A percentile compares a stretch with the other conserved stretches of the same genome.
These are phyloP conservation scores for Variabilichromis moorii DNA, from an alignment of 2,113 vertebrate species.

Conservation along the genomic window DNA sequence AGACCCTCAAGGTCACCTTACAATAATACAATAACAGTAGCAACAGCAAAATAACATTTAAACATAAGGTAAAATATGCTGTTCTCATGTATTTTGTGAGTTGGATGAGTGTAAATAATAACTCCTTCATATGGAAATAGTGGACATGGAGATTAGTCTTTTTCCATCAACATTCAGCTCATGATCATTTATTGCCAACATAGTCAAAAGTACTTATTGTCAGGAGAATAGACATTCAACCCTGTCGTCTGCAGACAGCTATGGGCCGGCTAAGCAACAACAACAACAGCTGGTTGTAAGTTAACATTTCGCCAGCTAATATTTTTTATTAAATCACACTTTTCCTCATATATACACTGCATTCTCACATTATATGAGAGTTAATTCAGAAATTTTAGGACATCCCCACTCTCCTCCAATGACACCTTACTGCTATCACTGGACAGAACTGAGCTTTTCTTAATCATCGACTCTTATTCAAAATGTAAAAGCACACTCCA, in stretches of 20 bases:
- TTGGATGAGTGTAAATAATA: neutral
- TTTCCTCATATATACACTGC: neutral
- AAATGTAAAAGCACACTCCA: neutral
- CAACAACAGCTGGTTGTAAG: neutral
- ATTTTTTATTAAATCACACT: neutral
- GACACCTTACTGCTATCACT: neutral
- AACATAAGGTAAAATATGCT: neutral
- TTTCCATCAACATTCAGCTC: neutral
- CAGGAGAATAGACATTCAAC: neutral
- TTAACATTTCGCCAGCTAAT: neutral
- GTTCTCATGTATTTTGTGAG: neutral
- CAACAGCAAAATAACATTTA: neutral
- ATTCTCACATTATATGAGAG: neutral
- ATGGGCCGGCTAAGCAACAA: neutral
- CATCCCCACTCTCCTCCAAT: neutral
- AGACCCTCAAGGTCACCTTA: neutral
- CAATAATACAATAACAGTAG: neutral
- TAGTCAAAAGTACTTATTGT: neutral
- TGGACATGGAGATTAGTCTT: neutral
- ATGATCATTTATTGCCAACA: neutral
- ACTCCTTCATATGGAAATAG: neutral
- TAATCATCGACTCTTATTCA: neutral
- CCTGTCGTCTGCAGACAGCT: neutral
- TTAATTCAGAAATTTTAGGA: neutral
- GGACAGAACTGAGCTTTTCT: neutral